A percentile compares a stretch with the other conserved stretches of the same genome.
Evolutionary conservation across 1,140 invertebrate genomes (phyloP).

Genomic region (Drosophila parvula): DNA sequence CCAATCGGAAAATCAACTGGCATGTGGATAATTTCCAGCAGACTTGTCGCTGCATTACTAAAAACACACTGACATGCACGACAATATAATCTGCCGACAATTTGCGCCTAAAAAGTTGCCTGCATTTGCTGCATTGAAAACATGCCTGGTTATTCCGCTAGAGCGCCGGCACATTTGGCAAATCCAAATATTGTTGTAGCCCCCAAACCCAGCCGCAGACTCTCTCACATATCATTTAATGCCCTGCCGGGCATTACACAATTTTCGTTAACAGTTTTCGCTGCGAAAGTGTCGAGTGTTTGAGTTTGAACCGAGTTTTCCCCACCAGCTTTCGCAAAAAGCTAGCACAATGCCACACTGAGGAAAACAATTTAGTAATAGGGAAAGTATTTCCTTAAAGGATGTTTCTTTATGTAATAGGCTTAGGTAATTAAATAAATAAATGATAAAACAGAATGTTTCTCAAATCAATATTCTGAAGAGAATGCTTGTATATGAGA

Average conservation of each 20-base stretch:
- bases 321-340: constrained; percentile 11
- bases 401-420: too few relatives aligned
- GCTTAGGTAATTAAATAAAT: too few relatives aligned
- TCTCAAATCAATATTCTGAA: too few relatives aligned
- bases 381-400: not conserved
- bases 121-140: constrained; percentile 58
- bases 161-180: constrained; percentile 42
- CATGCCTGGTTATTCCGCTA: constrained; percentile 41
- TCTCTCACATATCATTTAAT: constrained; percentile 68
- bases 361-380: too few relatives aligned
- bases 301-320: constrained; percentile 61
- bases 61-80: constrained; percentile 16
- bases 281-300: constrained; percentile 69
- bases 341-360: constrained; percentile 6
- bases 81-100: constrained; percentile 68
- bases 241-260: constrained; percentile 64
- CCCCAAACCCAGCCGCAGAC: constrained; percentile 29
- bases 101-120: constrained; percentile 73
- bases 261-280: constrained; percentile 76
- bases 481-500: too few relatives aligned
- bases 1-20: constrained; percentile 52
- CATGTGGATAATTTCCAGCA: constrained; percentile 62
- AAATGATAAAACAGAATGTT: too few relatives aligned
- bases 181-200: constrained; percentile 45
- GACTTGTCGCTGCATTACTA: constrained; percentile 65